phyloP scores from a whole-genome alignment of 2,888 invertebrate genomes.

The Epistrophella euchroma region DNA sequence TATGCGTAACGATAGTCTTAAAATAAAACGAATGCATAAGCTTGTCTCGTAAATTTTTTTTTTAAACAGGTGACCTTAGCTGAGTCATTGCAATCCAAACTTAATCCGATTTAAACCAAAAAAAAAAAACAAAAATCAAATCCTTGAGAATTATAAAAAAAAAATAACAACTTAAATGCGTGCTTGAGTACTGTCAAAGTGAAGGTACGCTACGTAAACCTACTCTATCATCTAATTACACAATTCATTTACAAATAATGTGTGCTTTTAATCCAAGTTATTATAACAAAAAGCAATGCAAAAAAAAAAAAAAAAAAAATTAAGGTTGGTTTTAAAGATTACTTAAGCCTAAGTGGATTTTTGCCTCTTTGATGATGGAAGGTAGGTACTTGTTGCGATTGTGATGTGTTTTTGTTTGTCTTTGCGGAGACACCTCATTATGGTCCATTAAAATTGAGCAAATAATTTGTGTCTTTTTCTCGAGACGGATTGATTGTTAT shows the following conservation, averaged over 20 bases:
- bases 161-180: conserved; percentile 26
- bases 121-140: conserved; percentile 1
- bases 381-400: not conserved
- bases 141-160: conserved; percentile 15
- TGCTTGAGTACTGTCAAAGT: conserved; percentile 30
- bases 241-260: conserved; percentile 42
- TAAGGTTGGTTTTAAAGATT: conserved; percentile 26
- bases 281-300: conserved; percentile 18
- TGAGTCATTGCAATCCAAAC: conserved; percentile 1
- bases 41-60: conserved; percentile 7
- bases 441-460: conserved; percentile 45
- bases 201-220: not conserved
- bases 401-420: conserved; percentile 1
- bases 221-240: conserved; percentile 54
- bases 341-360: conserved; percentile 37
- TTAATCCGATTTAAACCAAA: conserved; percentile 24
- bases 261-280: conserved; percentile 52
- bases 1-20: conserved; percentile 23
- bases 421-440: conserved; percentile 19
- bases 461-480: conserved; percentile 38
- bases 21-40: conserved; percentile 1
- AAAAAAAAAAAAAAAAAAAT: not conserved
- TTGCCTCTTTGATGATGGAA: not conserved
- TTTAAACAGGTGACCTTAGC: conserved; percentile 1
- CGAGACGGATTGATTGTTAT: conserved; percentile 34